phyloP scores from a whole-genome alignment of 2,113 vertebrate species.

The Gobiocypris rarus region DNA sequence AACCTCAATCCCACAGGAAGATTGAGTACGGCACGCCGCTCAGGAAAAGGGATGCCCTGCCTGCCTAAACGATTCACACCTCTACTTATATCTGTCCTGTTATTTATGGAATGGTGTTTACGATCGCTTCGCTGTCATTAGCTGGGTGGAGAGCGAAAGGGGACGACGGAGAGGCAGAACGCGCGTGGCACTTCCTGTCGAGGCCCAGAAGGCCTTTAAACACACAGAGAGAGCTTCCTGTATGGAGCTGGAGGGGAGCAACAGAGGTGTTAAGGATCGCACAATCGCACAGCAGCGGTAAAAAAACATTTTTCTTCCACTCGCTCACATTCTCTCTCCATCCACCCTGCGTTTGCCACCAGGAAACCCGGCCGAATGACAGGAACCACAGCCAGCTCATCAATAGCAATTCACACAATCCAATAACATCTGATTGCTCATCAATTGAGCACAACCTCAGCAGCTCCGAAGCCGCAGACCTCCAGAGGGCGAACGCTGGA shows the following conservation, averaged over 20 bases:
- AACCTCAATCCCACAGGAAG: slow-evolving; percentile 32
- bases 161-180: not conserved
- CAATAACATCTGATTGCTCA: slow-evolving; percentile 48
- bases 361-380: not conserved
- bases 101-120: slow-evolving; percentile 4
- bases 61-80: not conserved
- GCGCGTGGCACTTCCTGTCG: slow-evolving; percentile 32
- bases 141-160: not conserved
- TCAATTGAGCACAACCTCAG: slow-evolving; percentile 16
- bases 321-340: not conserved
- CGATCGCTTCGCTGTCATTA: not conserved
- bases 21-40: not conserved
- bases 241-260: not conserved
- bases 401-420: slow-evolving; percentile 39
- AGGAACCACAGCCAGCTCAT: slow-evolving; percentile 40
- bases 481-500: slow-evolving; percentile 1
- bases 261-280: not conserved
- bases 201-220: not conserved
- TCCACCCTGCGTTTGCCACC: not conserved
- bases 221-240: slow-evolving; percentile 33
- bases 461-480: slow-evolving; percentile 3
- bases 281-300: not conserved
- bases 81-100: not conserved
- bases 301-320: not conserved
- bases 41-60: slow-evolving; percentile 12